Evolutionary conservation across 1,140 invertebrate species (phyloP), one percentile per base, ranked within the genome.

Genomic region (Vanessa atalanta): DNA sequence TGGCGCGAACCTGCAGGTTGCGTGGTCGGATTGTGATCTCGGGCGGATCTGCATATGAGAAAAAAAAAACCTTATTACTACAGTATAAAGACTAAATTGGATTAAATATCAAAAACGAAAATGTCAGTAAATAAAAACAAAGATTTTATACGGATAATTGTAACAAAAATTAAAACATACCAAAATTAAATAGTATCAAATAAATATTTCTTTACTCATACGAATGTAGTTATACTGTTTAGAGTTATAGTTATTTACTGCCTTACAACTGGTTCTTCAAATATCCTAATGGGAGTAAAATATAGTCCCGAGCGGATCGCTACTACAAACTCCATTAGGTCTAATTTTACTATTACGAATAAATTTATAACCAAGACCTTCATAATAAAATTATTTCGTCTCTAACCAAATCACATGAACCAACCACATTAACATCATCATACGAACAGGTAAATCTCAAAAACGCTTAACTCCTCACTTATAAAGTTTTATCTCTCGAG

Each of bases 1-100:
- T 97, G 66, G 96, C 96, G 72, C 96, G 95, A 47, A 99, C 98
- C 82, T 96, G 96, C 84, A 98, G 97, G 87, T 98, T 97, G 74
- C 95, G 94, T 12, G 98, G 98, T 83, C 95, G 95, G 83, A 96
- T 96, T 80, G 97, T 95, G 86, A 99, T 97, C 94, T 97, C 96
- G 75, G 97, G 97, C 64, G 97, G 97, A 95, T 98, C 98, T 98
- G 95, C 77, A 89, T 70, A 84, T 73, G 87, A 73, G 83, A 20
- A 84, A 79, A 85, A n/a, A 31, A 83, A 61, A 89, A 93, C 91
- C 93, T 83, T 90, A 80, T 86, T 70, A 81, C 76, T 64, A 79
- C 23, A 13, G 55, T 4, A 53, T 72, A 78, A 76, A 57, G 3
- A 47, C 47, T 20, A 72, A 50, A 73, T 66, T 48, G 14, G 26